Percentiles rank a stretch among this genome's conserved stretches.
These are phyloP conservation scores for Chrysina gloriosa DNA, from an alignment of 2,888 invertebrate genomes.

Conservation along the genomic window DNA sequence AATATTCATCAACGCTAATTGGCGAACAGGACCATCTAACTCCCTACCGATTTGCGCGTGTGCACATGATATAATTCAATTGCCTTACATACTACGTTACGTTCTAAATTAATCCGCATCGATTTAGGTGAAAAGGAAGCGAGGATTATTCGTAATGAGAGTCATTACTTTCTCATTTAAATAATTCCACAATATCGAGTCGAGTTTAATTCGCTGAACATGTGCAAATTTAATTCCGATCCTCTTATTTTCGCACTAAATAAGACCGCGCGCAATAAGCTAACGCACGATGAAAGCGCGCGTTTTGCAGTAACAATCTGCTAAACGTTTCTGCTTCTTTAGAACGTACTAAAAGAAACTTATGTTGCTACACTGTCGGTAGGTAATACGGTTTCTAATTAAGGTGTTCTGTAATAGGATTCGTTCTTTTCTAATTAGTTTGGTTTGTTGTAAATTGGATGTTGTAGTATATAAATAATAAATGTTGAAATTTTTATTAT, in stretches of 20 bases:
- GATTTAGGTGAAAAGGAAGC: conserved; percentile 1
- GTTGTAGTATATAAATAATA: background rate
- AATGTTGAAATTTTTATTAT: background rate
- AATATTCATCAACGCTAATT: too few relatives aligned
- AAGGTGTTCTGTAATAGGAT: background rate
- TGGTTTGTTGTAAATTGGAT: background rate
- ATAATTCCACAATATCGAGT: too few relatives aligned
- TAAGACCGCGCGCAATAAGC: background rate
- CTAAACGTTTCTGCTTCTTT: background rate
- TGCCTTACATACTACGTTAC: background rate
- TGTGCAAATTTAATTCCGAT: background rate
- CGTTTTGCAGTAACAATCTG: background rate
- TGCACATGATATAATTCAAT: conserved; percentile 8
- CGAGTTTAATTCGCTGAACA: background rate
- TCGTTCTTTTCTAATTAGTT: background rate
- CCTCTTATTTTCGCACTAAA: background rate
- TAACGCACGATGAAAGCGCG: too few relatives aligned
- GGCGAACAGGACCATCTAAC: too few relatives aligned
- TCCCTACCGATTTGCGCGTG: too few relatives aligned
- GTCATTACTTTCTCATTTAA: background rate
- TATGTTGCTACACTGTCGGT: background rate
- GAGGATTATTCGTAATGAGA: background rate
- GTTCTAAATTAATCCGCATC: background rate
- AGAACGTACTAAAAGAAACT: background rate
- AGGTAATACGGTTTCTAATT: background rate